Base-by-base conservation (phyloP, 1,140 invertebrate species). In the Pseudomyrmex sp. region DNA sequence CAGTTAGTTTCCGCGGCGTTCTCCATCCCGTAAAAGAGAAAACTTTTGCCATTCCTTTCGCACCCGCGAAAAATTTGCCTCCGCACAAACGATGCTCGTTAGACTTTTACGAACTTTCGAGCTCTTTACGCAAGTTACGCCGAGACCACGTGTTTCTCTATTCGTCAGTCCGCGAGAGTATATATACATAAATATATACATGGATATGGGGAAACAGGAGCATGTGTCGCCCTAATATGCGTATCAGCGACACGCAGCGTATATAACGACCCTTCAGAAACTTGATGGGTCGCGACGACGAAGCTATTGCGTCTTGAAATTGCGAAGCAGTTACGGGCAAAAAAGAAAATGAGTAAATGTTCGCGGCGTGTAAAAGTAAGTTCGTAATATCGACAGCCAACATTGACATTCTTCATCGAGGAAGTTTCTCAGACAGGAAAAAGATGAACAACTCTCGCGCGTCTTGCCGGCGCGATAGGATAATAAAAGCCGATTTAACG, bases 171-270 rank as follows among this genome's bases (percentile, higher is more conserved):
- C 5, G 76, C 76, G 44, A 72, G 7, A 35, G 70, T 83, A 88
- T 88, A 88, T 7, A 35, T 35, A 35, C 5, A 35, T 35, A 88
- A 26, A 26, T 26, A 88, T 88, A 88, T 88, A 88, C 87, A 88
- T 88, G 83, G 86, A 82, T 88, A 88, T 88, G 87, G 86, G 87
- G 87, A 88, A 88, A 87, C 61, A 82, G 56, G 61, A 68, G 52
- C 86, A 88, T 85, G 86, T 88, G 86, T 74, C 69, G 72, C 59
- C 82, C 85, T 87, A 88, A 87, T 88, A 68, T 84, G 35, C 65
- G 63, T 46, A 72, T 48, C 26, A 46, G 79, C 10, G 46, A 73
- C 70, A 62, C 54, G 44, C 61, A 63, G 52, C 77, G 15, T 72
- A 50, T 85, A 54, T 54, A 61, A 23, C 52, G 18, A 23, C 20